Percentiles rank a stretch among this genome's conserved stretches.
phyloP scores from a whole-genome alignment of 37 sponge, comb jelly and placozoan species.

The Trichoplax adhaerens region DNA sequence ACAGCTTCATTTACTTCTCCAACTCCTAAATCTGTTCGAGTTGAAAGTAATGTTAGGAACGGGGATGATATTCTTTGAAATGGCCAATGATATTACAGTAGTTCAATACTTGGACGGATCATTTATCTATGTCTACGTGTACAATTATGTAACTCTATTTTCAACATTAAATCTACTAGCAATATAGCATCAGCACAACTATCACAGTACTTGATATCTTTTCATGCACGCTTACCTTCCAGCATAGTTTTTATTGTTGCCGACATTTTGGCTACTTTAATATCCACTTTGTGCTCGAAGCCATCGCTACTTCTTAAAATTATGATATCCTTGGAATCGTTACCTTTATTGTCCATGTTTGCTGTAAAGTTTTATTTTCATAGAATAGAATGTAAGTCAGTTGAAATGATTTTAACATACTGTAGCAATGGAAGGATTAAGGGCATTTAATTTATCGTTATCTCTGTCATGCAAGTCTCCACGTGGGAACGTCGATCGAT shows the following conservation, averaged over 20 bases:
- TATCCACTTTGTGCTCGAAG: slow-evolving; percentile 78
- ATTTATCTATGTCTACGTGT: neutral
- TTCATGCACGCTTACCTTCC: slow-evolving; percentile 19
- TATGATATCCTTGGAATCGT: too few relatives aligned
- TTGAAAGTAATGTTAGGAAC: neutral
- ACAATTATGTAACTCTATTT: neutral
- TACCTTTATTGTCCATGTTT: too few relatives aligned
- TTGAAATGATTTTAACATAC: too few relatives aligned
- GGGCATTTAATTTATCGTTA: too few relatives aligned
- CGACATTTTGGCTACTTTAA: slow-evolving; percentile 84
- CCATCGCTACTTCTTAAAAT: slow-evolving; percentile 64
- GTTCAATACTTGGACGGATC: neutral
- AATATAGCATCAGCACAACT: too few relatives aligned
- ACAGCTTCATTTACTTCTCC: slow-evolving; percentile 79
- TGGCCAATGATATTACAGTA: neutral
- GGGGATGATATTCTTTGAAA: too few relatives aligned
- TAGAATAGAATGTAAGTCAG: too few relatives aligned
- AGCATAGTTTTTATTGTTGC: slow-evolving; percentile 96
- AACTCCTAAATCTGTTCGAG: slow-evolving; percentile 53
- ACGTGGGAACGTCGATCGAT: too few relatives aligned
- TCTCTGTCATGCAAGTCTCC: too few relatives aligned
- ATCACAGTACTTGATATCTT: neutral
- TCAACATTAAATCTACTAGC: neutral
- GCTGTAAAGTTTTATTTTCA: too few relatives aligned
- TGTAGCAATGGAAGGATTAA: too few relatives aligned